A percentile compares a stretch with the other conserved stretches of the same genome.
phyloP scores from a whole-genome alignment of 2,113 vertebrate species.

The Psettodes erumei region DNA sequence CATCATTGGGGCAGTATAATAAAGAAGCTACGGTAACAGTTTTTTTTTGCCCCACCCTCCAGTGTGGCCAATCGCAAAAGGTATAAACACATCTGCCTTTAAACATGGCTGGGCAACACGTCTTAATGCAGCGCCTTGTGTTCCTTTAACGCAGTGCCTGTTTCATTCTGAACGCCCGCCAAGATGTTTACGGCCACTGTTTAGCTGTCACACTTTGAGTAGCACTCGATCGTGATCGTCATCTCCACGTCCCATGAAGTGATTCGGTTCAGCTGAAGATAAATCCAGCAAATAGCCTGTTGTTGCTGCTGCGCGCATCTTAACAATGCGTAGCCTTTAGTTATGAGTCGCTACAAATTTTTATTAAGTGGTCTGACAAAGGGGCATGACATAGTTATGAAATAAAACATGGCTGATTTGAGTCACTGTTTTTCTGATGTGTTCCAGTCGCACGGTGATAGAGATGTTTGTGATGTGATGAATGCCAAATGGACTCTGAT shows the following conservation, averaged over 20 bases:
- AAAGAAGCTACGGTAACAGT: not conserved
- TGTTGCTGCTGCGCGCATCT: conserved; percentile 29
- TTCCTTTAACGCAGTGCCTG: not conserved
- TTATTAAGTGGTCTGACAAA: conserved; percentile 39
- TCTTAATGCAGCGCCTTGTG: not conserved
- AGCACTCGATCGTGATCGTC: conserved; percentile 36
- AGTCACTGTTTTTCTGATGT: conserved; percentile 26
- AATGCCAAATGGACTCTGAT: conserved; percentile 61
- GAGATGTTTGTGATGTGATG: conserved; percentile 59
- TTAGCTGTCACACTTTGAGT: conserved; percentile 16
- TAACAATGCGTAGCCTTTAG: conserved; percentile 32
- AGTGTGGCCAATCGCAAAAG: not conserved
- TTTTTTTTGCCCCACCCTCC: not conserved
- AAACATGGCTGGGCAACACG: not conserved
- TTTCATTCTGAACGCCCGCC: conserved; percentile 14
- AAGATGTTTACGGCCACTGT: conserved; percentile 13
- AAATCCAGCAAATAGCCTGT: conserved; percentile 42
- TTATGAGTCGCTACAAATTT: conserved; percentile 27
- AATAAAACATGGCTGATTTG: conserved; percentile 33
- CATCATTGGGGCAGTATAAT: conserved; percentile 2
- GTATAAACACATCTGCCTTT: not conserved
- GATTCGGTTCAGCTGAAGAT: conserved; percentile 34
- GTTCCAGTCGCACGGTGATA: conserved; percentile 34
- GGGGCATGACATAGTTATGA: conserved; percentile 28
- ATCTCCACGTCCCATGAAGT: not conserved